A percentile compares a stretch with the other conserved stretches of the same genome.
phyloP scores from a whole-genome alignment of 1,140 invertebrate species.

The Halyomorpha halys region DNA sequence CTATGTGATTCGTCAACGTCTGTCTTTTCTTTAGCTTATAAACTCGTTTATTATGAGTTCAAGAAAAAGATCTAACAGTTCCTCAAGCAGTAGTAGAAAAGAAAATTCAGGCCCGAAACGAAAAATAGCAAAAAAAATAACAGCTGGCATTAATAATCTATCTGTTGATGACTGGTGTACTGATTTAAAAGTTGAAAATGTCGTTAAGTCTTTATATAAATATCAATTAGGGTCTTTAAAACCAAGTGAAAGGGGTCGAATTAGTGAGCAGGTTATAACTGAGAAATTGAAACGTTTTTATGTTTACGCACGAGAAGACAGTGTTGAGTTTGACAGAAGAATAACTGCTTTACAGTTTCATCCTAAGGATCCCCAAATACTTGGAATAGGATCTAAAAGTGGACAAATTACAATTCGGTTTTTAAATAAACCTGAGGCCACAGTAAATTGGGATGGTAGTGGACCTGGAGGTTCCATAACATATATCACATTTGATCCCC shows the following conservation, averaged over 20 bases:
- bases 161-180: no score
- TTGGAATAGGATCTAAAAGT: conserved; percentile 20
- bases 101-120: no score
- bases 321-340: conserved; percentile 11
- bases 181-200: not conserved
- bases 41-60: no score
- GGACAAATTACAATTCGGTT: conserved; percentile 13
- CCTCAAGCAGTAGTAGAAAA: no score
- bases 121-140: no score
- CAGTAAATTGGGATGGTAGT: not conserved
- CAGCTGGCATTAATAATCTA: no score
- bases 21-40: no score
- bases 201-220: not conserved
- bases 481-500: conserved; percentile 18
- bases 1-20: no score
- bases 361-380: conserved; percentile 4
- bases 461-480: conserved; percentile 16
- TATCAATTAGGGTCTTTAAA: not conserved
- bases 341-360: conserved; percentile 22
- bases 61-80: no score
- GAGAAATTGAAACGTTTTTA: conserved; percentile 1
- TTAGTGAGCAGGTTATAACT: not conserved
- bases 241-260: not conserved
- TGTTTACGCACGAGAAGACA: conserved; percentile 1
- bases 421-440: not conserved